Evolutionary conservation across 2,888 invertebrate genomes (phyloP).

Genomic region (Trachelus iudaicus): DNA sequence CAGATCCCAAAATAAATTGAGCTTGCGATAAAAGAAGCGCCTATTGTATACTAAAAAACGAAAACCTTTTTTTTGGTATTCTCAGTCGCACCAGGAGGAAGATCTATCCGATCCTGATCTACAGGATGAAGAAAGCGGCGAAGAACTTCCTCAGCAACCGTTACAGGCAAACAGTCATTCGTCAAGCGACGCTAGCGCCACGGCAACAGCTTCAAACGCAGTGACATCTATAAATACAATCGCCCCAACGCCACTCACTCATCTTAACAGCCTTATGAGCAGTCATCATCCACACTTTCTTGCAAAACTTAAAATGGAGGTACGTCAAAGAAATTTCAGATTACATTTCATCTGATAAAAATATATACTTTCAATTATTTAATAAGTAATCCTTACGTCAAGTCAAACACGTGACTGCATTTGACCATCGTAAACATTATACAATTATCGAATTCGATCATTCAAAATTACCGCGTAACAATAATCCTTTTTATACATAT

Average conservation of each 20-base stretch:
- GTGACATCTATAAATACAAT: constrained; percentile 27
- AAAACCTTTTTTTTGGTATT: constrained; percentile 37
- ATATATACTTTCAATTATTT: neutral
- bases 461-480: neutral
- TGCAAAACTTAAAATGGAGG: constrained; percentile 61
- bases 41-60: neutral
- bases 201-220: constrained; percentile 34
- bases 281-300: constrained; percentile 70
- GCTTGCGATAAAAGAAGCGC: neutral
- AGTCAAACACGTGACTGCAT: too few relatives aligned
- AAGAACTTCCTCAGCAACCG: constrained; percentile 61
- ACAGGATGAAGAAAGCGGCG: constrained; percentile 69
- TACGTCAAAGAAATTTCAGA: constrained; percentile 31
- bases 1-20: neutral
- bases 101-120: constrained; percentile 69
- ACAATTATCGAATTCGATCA: too few relatives aligned
- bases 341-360: neutral
- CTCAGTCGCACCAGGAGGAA: constrained; percentile 72
- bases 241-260: constrained; percentile 63
- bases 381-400: too few relatives aligned
- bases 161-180: constrained; percentile 54
- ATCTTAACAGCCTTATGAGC: constrained; percentile 69
- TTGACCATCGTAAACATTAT: too few relatives aligned
- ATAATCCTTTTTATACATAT: neutral
- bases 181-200: constrained; percentile 36